phyloP scores from a whole-genome alignment of 2,113 vertebrate genomes.

The Parotia lawesii region DNA sequence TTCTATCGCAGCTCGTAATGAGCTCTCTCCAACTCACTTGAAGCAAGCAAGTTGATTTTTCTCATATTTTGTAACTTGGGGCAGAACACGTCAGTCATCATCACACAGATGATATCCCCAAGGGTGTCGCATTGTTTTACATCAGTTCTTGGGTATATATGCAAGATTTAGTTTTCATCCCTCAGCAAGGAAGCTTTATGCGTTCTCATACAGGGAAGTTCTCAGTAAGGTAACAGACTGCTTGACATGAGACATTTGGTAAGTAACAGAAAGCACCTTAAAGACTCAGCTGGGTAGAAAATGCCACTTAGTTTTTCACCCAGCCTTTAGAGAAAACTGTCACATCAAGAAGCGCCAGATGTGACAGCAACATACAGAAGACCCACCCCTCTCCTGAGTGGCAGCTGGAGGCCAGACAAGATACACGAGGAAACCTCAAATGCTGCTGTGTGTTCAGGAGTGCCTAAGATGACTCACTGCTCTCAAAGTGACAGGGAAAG shows the following conservation, averaged over 20 bases:
- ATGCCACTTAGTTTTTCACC: not conserved
- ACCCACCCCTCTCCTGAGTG: not conserved
- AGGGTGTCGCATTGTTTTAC: not conserved
- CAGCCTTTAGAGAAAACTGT: not conserved
- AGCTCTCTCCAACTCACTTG: not conserved
- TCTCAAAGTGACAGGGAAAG: not conserved
- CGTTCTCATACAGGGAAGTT: not conserved
- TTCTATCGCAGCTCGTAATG: not conserved
- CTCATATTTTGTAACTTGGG: not conserved
- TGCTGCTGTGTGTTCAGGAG: not conserved
- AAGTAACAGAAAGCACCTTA: not conserved
- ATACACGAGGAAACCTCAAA: fast-evolving
- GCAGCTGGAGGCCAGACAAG: not conserved
- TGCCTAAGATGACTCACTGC: not conserved
- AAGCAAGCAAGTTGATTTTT: not conserved
- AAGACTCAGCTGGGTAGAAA: not conserved
- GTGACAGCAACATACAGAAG: not conserved
- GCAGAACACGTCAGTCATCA: not conserved
- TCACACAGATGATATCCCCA: not conserved
- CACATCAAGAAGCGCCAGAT: not conserved
- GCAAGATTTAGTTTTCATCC: not conserved
- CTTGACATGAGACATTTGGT: not conserved
- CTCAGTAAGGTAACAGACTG: not conserved
- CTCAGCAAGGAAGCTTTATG: not conserved
- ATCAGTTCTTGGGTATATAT: not conserved